Evolutionary conservation across 1,140 invertebrate species (phyloP).

Genomic region (Procambarus virginalis): DNA sequence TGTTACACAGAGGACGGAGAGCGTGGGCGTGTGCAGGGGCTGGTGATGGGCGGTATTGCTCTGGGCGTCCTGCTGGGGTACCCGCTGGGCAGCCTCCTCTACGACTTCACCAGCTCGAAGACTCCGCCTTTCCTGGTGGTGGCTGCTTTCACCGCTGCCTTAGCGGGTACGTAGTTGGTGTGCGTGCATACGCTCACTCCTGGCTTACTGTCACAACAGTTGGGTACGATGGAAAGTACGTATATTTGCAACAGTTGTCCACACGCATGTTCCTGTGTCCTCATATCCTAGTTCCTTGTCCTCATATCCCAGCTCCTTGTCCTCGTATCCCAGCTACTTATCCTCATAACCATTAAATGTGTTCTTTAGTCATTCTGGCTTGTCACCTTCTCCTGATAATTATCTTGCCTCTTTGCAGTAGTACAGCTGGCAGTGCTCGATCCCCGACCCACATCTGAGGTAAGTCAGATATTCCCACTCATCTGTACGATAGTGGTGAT

Average conservation of each 20-base stretch:
- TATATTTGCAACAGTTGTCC: too few relatives aligned
- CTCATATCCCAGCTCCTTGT: too few relatives aligned
- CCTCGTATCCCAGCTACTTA: too few relatives aligned
- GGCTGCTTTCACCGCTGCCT: constrained; percentile 78
- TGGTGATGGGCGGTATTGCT: constrained; percentile 86
- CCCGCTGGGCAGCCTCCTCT: constrained; percentile 84
- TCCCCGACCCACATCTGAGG: constrained; percentile 23
- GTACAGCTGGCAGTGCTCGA: constrained; percentile 52
- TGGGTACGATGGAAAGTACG: too few relatives aligned
- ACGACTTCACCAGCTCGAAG: constrained; percentile 83
- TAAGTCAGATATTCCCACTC: background rate
- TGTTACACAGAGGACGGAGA: constrained; percentile 78
- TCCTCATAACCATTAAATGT: too few relatives aligned
- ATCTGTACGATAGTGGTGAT: too few relatives aligned
- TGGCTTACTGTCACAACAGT: too few relatives aligned
- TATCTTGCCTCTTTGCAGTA: constrained; percentile 24
- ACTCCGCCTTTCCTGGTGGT: constrained; percentile 83
- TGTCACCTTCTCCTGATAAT: too few relatives aligned
- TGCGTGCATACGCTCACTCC: too few relatives aligned
- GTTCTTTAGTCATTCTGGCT: too few relatives aligned
- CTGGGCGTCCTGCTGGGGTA: constrained; percentile 86
- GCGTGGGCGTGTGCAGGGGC: constrained; percentile 83
- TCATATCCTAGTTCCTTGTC: too few relatives aligned
- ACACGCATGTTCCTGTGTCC: too few relatives aligned
- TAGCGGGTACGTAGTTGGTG: constrained; percentile 72